Percentiles rank a stretch among this genome's conserved stretches.
These are phyloP conservation scores for Herpailurus yagouaroundi DNA, from an alignment of 2,113 vertebrate species.

Conservation along the genomic window DNA sequence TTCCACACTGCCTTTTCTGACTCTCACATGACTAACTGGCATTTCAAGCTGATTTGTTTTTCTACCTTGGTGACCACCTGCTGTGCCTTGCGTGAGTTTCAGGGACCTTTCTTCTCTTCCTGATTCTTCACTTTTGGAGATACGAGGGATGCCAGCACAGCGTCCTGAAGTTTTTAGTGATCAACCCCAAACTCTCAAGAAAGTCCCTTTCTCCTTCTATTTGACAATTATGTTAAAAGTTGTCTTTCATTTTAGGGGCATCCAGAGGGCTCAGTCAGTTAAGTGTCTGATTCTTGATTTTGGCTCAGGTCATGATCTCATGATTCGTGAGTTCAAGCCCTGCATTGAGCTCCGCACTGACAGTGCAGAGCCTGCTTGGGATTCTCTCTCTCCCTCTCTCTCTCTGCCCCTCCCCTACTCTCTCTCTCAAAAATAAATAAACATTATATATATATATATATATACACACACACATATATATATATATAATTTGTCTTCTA, in stretches of 20 bases:
- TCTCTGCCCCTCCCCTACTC: too few relatives aligned
- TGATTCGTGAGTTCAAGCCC: too few relatives aligned
- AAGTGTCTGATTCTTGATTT: too few relatives aligned
- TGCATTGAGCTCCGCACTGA: too few relatives aligned
- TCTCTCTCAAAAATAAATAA: too few relatives aligned
- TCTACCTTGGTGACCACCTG: neutral
- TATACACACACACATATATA: too few relatives aligned
- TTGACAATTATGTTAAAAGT: neutral
- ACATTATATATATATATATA: too few relatives aligned
- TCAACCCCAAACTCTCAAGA: neutral
- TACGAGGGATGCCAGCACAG: neutral
- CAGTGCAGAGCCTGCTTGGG: too few relatives aligned
- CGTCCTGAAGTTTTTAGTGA: neutral
- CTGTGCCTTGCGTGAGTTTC: neutral
- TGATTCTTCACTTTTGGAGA: neutral
- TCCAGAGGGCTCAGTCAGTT: too few relatives aligned
- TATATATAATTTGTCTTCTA: neutral
- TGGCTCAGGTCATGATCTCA: too few relatives aligned
- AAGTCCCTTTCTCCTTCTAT: neutral
- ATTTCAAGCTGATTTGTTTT: neutral
- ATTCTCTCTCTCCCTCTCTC: too few relatives aligned
- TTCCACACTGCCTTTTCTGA: neutral
- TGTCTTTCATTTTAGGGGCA: neutral
- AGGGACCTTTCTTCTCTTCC: neutral
- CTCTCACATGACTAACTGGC: too few relatives aligned